These are phyloP conservation scores for Stictonetta naevosa DNA, from an alignment of 2,113 vertebrate genomes.

Conservation along the genomic window DNA sequence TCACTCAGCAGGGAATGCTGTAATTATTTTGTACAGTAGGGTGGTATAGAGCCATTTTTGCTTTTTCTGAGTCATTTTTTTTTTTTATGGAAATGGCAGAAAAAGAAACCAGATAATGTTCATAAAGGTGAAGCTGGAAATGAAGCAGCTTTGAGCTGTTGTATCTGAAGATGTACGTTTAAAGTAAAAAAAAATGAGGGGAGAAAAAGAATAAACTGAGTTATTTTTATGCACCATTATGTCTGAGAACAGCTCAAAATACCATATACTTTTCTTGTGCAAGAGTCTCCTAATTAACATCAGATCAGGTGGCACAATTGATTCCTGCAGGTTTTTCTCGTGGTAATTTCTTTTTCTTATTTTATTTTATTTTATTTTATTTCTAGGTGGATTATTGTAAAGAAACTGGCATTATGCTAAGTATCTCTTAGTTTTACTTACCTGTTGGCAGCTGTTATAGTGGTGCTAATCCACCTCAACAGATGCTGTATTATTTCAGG, in stretches of 20 bases:
- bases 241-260: not conserved
- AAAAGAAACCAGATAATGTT: slow-evolving; percentile 16
- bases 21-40: slow-evolving; percentile 49
- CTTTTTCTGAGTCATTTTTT: slow-evolving; percentile 49
- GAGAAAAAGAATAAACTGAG: not conserved
- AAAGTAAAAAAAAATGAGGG: not conserved
- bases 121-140: slow-evolving; percentile 41
- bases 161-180: slow-evolving; percentile 24
- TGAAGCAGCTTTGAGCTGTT: not conserved
- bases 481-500: not conserved
- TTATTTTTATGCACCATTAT: not conserved
- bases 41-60: slow-evolving; percentile 3
- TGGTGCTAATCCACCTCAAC: not conserved
- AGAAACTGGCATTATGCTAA: not conserved
- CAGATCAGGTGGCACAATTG: not conserved
- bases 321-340: not conserved
- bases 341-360: not conserved
- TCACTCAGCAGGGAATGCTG: slow-evolving; percentile 21
- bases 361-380: not conserved
- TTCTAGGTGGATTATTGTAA: not conserved
- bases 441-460: not conserved
- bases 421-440: not conserved
- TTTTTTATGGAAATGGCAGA: slow-evolving; percentile 46
- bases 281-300: not conserved
- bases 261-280: not conserved